Base-by-base conservation (phyloP, 1,140 invertebrate genomes). In the Drusus annulatus region DNA sequence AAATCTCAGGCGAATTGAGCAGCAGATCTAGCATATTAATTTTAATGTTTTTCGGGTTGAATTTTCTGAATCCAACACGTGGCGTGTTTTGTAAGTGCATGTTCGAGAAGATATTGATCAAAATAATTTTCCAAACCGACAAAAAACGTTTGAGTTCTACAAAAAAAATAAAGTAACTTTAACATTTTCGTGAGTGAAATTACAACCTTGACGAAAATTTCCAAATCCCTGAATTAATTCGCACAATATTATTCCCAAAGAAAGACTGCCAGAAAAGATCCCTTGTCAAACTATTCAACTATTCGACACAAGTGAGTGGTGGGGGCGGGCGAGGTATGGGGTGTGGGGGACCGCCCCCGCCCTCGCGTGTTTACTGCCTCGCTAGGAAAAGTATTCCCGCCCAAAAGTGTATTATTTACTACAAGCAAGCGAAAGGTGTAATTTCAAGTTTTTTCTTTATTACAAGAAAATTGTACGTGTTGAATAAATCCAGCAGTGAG, bases 371-470 rank as follows among this genome's bases (percentile, higher is more conserved):
- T 71, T 31, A 68, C 51, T 45, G 25, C 56, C 19, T 23, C 60
- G 31, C 74, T n/a, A 76, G 56, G 56, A 63, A 76, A 60, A 62
- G 50, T 58, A 79, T 71, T 60, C 68, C 60, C 36, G 15, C 28
- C 58, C 69, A 28, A 81, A 81, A 81, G 75, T 81, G 58, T 81
- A 78, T 81, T 78, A 81, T 81, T 78, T 81, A 81, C 80, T 52
- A 77, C 63, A 74, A 62, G 75, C 75, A 51, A 54, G 31, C 36
- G 51, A 50, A 81, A 78, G 68, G 80, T 78, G 75, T 81, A 81
- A 81, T 81, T 81, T 81, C 80, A 81, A 81, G 63, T 81, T 81
- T 81, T 78, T 77, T 80, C 50, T 81, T 81, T 81, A 78, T 63
- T 68, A 74, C 75, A 56, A 63, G 69, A 81, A 77, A 79, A 79